Conservation (phyloP, 2,888 invertebrate species). For the Caprella mutica region DNA sequence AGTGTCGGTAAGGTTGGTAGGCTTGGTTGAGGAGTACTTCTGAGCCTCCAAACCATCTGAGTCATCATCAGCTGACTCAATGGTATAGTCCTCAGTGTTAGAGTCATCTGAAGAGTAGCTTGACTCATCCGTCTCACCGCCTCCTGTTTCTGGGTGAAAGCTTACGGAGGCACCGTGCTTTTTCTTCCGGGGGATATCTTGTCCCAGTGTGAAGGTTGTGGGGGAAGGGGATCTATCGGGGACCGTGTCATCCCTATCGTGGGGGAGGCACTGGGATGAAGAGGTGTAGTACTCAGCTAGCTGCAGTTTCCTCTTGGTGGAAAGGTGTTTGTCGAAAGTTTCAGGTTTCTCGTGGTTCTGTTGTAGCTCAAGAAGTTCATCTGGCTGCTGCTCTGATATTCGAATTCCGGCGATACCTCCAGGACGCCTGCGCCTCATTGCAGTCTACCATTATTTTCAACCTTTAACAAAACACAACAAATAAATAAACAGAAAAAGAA, state of each 20-base stretch:
- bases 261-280: background rate
- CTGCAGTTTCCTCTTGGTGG: conserved; percentile 4
- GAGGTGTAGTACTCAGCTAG: background rate
- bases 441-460: too few species aligned
- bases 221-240: background rate
- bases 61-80: conserved; percentile 9
- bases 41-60: background rate
- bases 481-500: too few species aligned
- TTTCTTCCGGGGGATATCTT: conserved; percentile 1
- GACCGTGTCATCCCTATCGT: background rate
- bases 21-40: too few species aligned
- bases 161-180: conserved; percentile 2
- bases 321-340: background rate
- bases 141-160: conserved; percentile 2
- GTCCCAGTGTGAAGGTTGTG: background rate
- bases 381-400: background rate
- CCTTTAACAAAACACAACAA: too few species aligned
- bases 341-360: background rate
- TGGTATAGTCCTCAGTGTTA: too few species aligned
- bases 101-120: background rate
- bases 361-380: background rate
- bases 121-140: background rate
- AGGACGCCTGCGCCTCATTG: conserved; percentile 12
- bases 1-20: too few species aligned
- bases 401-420: conserved; percentile 10